These are phyloP conservation scores for Calonectris borealis DNA, from an alignment of 2,113 vertebrate species.

Conservation along the genomic window DNA sequence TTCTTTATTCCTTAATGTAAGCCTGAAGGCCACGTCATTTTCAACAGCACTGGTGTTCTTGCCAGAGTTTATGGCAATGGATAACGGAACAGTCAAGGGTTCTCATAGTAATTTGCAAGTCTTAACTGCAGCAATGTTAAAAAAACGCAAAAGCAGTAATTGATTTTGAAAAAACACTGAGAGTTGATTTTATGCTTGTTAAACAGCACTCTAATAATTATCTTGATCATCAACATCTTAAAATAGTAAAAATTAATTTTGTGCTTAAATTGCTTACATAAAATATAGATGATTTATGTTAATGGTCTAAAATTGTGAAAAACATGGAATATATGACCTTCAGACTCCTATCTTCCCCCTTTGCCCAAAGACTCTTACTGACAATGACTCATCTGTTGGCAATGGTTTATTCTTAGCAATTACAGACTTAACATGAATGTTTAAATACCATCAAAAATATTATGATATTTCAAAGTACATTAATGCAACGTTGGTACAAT, in stretches of 20 bases:
- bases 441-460: conserved; percentile 66
- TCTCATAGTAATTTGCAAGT: neutral
- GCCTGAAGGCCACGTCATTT: neutral
- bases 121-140: neutral
- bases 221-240: conserved; percentile 52
- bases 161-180: conserved; percentile 23
- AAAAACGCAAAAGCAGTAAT: conserved; percentile 33
- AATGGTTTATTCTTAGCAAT: conserved; percentile 56
- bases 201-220: conserved; percentile 56
- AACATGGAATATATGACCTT: conserved; percentile 44
- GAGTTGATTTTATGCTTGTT: conserved; percentile 54
- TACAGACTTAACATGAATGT: conserved; percentile 51
- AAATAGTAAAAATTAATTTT: conserved; percentile 67
- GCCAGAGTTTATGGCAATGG: neutral
- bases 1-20: neutral
- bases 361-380: conserved; percentile 43
- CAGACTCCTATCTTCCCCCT: neutral
- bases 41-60: neutral
- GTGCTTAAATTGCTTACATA: conserved; percentile 59
- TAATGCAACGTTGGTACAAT: conserved; percentile 14
- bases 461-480: conserved; percentile 38
- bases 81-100: neutral
- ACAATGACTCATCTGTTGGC: conserved; percentile 54
- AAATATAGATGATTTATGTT: conserved; percentile 58
- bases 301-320: conserved; percentile 38